phyloP scores from a whole-genome alignment of 1,140 invertebrate species.

The Tetraneura akinire region DNA sequence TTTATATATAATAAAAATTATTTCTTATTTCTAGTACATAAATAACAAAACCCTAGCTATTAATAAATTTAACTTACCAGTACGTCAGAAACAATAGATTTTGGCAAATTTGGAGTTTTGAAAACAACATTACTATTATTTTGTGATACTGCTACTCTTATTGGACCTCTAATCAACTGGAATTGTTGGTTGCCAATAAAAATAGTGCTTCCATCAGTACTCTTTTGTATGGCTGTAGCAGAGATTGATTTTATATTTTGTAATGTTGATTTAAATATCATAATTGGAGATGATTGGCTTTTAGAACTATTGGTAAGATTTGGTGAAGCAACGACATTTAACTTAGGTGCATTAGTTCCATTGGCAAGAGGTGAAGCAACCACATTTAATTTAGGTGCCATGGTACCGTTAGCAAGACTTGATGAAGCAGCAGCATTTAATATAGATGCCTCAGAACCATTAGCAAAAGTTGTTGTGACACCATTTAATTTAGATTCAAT shows the following conservation, averaged over 20 bases:
- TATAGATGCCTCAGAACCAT: too few species aligned
- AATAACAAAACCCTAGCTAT: too few species aligned
- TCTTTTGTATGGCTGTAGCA: neutral
- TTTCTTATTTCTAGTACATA: too few species aligned
- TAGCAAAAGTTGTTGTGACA: too few species aligned
- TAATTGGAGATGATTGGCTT: neutral
- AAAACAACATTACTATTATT: neutral
- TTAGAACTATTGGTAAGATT: too few species aligned
- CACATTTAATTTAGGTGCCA: neutral
- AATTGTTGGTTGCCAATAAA: slow-evolving; percentile 4
- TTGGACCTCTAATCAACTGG: neutral
- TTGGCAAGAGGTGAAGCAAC: neutral
- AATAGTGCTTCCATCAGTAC: neutral
- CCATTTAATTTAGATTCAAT: neutral
- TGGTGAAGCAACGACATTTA: neutral
- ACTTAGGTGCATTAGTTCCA: neutral
- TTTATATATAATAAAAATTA: too few species aligned
- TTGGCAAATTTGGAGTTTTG: neutral
- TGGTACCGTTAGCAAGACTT: neutral
- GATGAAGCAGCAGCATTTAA: neutral
- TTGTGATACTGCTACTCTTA: neutral
- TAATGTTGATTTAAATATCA: neutral
- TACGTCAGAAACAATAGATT: too few species aligned
- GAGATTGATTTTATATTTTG: neutral
- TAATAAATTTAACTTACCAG: neutral